phyloP scores from a whole-genome alignment of 1,140 invertebrate species.

The Drosophila paulistorum region DNA sequence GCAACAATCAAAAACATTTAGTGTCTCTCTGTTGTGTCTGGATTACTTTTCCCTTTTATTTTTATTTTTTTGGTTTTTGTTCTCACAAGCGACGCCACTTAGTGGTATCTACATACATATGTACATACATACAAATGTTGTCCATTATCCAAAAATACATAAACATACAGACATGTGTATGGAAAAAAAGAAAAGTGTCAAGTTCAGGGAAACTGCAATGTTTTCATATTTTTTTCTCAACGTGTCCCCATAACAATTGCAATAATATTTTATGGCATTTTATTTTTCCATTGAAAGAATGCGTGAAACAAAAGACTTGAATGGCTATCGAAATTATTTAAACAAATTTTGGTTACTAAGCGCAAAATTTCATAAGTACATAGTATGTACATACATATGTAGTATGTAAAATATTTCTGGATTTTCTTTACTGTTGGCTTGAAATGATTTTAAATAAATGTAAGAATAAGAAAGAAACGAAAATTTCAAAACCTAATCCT shows the following conservation, averaged over 20 bases:
- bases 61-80: not conserved
- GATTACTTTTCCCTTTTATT: constrained; percentile 25
- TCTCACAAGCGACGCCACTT: constrained; percentile 12
- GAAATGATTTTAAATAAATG: too few relatives aligned
- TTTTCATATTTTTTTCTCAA: constrained; percentile 58
- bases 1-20: constrained; percentile 31
- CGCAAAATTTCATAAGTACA: not conserved
- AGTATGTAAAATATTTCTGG: too few relatives aligned
- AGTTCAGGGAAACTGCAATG: constrained; percentile 78
- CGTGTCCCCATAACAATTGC: constrained; percentile 51
- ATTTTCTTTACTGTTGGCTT: too few relatives aligned
- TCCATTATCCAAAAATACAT: constrained; percentile 34
- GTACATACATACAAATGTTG: not conserved
- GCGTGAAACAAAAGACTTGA: constrained; percentile 51
- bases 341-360: constrained; percentile 6
- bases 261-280: constrained; percentile 23
- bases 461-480: too few relatives aligned
- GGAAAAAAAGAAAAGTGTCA: constrained; percentile 53
- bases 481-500: too few relatives aligned
- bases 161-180: constrained; percentile 20
- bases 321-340: constrained; percentile 15
- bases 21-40: constrained; percentile 17
- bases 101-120: constrained; percentile 14
- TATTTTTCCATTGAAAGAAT: constrained; percentile 67
- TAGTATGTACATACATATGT: too few relatives aligned